A percentile compares a stretch with the other conserved stretches of the same genome.
These are phyloP conservation scores for Bombycilla garrulus DNA, from an alignment of 2,113 vertebrate genomes.

Conservation along the genomic window DNA sequence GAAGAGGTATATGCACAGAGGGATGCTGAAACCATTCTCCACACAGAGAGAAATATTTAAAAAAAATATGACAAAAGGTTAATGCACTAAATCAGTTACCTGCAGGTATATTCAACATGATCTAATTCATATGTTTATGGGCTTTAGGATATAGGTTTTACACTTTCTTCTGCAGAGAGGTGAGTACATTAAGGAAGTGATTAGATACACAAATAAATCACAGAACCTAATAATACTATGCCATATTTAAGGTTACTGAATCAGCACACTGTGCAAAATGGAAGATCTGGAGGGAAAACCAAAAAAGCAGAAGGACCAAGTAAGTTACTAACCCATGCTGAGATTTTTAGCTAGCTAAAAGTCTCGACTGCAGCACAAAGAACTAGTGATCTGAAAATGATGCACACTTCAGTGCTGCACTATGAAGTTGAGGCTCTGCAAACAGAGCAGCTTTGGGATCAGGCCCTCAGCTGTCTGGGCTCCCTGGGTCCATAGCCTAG, in stretches of 20 bases:
- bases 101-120: not conserved
- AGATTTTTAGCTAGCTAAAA: not conserved
- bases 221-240: not conserved
- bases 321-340: not conserved
- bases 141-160: not conserved
- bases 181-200: not conserved
- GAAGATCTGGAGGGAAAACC: not conserved
- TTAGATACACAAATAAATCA: not conserved
- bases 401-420: not conserved
- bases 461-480: not conserved
- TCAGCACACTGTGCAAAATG: not conserved
- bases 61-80: not conserved
- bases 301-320: not conserved
- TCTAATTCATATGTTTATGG: not conserved
- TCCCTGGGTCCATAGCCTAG: accelerated
- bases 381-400: not conserved
- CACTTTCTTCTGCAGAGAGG: not conserved
- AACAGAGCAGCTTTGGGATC: not conserved
- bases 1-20: not conserved
- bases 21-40: not conserved
- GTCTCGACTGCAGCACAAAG: not conserved
- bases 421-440: not conserved
- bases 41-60: not conserved
- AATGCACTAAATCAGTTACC: not conserved
- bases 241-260: not conserved